Conservation (phyloP, 30 jellyfish, hydroid and myxozoan genomes). For the Aurelia sp. region DNA sequence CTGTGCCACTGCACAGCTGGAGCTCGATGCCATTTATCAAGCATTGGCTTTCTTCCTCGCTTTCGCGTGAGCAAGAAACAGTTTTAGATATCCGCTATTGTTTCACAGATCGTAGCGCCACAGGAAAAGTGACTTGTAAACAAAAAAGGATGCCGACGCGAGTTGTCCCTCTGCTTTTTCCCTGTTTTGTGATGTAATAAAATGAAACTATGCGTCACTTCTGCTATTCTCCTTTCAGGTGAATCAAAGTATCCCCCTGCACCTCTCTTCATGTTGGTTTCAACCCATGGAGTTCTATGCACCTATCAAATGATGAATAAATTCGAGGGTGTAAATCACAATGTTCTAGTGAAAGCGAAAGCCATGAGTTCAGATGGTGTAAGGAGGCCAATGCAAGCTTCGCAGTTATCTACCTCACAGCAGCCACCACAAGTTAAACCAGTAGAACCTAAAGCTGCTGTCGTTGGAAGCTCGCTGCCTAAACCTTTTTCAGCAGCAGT, state of each 20-base stretch:
- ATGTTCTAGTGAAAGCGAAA: slow-evolving; percentile 33
- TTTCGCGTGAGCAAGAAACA: too few relatives aligned
- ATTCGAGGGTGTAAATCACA: slow-evolving; percentile 70
- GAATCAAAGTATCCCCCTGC: slow-evolving; percentile 88
- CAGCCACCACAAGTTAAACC: not conserved
- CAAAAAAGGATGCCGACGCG: too few relatives aligned
- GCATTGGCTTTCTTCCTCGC: too few relatives aligned
- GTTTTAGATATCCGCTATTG: too few relatives aligned
- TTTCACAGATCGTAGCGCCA: too few relatives aligned
- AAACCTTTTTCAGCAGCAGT: slow-evolving; percentile 33
- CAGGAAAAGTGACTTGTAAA: too few relatives aligned
- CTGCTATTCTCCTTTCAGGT: slow-evolving; percentile 35
- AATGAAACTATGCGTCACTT: too few relatives aligned
- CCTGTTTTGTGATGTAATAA: too few relatives aligned
- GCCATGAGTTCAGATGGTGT: slow-evolving; percentile 44
- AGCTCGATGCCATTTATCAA: too few relatives aligned
- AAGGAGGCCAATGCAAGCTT: slow-evolving; percentile 25
- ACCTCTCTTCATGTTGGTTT: slow-evolving; percentile 80
- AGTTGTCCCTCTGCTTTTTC: too few relatives aligned
- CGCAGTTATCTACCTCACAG: not conserved
- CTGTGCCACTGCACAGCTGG: too few relatives aligned
- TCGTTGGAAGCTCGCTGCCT: slow-evolving; percentile 29
- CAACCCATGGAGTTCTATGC: slow-evolving; percentile 90
- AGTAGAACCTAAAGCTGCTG: not conserved
- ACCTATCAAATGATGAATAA: slow-evolving; percentile 89